These are phyloP conservation scores for Pogoniulus pusillus DNA, from an alignment of 2,797 vertebrate species.

Conservation along the genomic window DNA sequence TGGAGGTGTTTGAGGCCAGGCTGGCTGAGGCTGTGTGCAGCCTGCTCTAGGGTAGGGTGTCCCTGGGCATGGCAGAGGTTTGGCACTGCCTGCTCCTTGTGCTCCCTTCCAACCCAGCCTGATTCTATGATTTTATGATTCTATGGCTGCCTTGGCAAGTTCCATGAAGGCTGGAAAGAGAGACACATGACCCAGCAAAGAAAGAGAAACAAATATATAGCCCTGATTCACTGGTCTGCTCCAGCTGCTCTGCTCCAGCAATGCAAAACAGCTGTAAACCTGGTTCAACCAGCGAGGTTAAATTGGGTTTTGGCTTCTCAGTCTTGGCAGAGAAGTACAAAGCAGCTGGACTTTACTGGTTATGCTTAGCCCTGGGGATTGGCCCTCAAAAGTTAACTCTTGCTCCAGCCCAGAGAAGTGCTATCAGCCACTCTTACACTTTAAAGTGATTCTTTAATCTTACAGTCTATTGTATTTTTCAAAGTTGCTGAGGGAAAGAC, in stretches of 20 bases:
- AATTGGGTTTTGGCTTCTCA: slow-evolving; percentile 37
- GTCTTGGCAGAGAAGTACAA: slow-evolving; percentile 47
- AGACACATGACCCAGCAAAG: neutral
- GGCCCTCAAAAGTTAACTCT: neutral
- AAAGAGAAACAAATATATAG: neutral
- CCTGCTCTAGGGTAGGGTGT: too few relatives aligned
- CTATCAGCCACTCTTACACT: neutral
- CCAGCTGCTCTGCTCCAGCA: slow-evolving; percentile 36
- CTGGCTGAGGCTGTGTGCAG: too few relatives aligned
- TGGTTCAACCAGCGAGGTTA: slow-evolving; percentile 51
- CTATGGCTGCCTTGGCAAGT: neutral
- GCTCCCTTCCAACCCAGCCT: too few relatives aligned
- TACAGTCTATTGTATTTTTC: neutral
- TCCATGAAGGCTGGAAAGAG: neutral
- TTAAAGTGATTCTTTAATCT: neutral
- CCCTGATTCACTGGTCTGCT: neutral
- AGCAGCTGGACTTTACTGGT: slow-evolving; percentile 44
- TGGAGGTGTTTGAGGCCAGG: too few relatives aligned
- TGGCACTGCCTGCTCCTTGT: too few relatives aligned
- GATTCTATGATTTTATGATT: too few relatives aligned
- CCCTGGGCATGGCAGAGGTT: too few relatives aligned
- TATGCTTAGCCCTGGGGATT: neutral
- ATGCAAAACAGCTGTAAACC: slow-evolving; percentile 55
- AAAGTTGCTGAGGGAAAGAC: neutral
- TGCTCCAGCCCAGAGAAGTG: neutral